phyloP scores from a whole-genome alignment of 2,797 vertebrate species.

The Champsocephalus esox region DNA sequence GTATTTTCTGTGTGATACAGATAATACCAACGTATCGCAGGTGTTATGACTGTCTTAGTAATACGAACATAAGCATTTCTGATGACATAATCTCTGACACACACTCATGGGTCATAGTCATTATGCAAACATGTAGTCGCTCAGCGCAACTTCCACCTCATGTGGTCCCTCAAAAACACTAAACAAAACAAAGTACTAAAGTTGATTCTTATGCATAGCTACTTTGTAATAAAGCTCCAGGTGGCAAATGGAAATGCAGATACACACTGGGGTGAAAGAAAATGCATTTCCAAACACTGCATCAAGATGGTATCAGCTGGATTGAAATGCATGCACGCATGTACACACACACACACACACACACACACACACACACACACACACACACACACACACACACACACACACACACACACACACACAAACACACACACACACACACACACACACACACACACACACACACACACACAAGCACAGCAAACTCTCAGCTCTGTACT shows the following conservation, averaged over 20 bases:
- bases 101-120: conserved; percentile 45
- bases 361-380: background rate
- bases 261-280: conserved; percentile 42
- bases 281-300: conserved; percentile 46
- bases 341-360: background rate
- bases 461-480: background rate
- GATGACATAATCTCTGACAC: conserved; percentile 71
- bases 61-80: conserved; percentile 5
- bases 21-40: conserved; percentile 26
- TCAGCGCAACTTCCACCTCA: conserved; percentile 28
- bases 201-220: conserved; percentile 43
- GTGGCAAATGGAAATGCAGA: conserved; percentile 51
- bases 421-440: background rate
- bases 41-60: too few species aligned
- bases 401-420: background rate
- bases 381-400: background rate
- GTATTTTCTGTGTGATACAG: background rate
- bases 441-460: background rate
- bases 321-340: background rate
- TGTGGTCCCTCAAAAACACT: background rate
- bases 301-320: conserved; percentile 51
- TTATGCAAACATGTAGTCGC: conserved; percentile 61
- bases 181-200: conserved; percentile 36
- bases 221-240: conserved; percentile 49
- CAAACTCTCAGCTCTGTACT: conserved; percentile 16